Conservation (phyloP, 1,140 invertebrate genomes). For the Mamestra configurata region DNA sequence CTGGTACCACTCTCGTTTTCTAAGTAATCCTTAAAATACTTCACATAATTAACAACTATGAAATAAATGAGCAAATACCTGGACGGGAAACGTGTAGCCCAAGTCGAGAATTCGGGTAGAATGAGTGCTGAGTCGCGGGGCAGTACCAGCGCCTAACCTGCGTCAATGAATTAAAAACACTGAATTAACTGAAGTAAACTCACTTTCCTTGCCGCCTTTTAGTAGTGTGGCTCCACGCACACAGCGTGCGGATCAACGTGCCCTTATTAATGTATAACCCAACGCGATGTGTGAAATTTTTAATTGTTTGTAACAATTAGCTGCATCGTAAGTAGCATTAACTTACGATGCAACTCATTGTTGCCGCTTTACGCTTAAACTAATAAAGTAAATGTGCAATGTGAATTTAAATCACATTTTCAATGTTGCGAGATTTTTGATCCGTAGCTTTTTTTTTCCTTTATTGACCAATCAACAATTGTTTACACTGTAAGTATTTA, state of each 20-base stretch:
- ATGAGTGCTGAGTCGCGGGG: background rate
- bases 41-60: too few relatives aligned
- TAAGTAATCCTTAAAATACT: too few relatives aligned
- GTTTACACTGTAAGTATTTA: too few relatives aligned
- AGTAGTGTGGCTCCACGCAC: background rate
- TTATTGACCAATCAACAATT: too few relatives aligned
- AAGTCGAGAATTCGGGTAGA: background rate
- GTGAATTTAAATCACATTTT: too few relatives aligned
- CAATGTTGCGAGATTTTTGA: too few relatives aligned
- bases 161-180: constrained; percentile 37
- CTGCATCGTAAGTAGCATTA: background rate
- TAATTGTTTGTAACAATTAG: background rate
- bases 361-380: too few relatives aligned
- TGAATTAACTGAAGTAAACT: constrained; percentile 14
- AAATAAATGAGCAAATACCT: background rate
- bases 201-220: constrained; percentile 1
- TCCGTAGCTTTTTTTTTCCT: too few relatives aligned
- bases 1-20: too few relatives aligned
- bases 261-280: background rate
- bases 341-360: too few relatives aligned
- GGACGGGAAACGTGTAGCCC: background rate
- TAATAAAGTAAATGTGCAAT: too few relatives aligned
- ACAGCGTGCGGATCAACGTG: background rate
- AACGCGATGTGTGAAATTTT: background rate
- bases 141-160: background rate